Evolutionary conservation across 1,140 invertebrate species (phyloP), one percentile per base, ranked within the genome.

Genomic region (Cydia amplana): DNA sequence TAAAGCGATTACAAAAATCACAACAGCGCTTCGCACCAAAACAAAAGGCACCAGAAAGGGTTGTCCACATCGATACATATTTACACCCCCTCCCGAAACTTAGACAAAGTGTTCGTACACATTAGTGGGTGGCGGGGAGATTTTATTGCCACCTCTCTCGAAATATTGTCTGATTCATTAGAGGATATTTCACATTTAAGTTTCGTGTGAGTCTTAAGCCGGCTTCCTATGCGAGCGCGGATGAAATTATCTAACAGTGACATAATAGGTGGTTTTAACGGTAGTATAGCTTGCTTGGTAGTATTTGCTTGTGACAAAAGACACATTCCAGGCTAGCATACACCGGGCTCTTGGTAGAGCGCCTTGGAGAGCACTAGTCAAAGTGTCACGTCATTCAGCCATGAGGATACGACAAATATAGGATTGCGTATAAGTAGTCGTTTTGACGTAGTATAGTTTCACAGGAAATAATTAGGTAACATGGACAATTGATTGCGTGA

Each of bases 141-240:
- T 91, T 93, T 93, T 93, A 93, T 91, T 91, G 89, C 91, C 89
- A 72, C 90, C 89, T 86, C 84, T 86, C 88, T 93, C 91, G 91
- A 93, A 93, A 93, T 93, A 93, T 93, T 93, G 91, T 93, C 90
- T 93, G 91, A 93, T 93, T 93, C 90, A 93, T 93, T 93, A 93
- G 90, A 90, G 90, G 87, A 91, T 93, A 91, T 93, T 91, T 88
- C 88, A 90, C 90, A 91, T 92, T 91, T 91, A 92, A 92, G 89
- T 92, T 91, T 91, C 86, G 87, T 89, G 89, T 88, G 84, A 86
- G 88, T 87, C 86, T 83, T 88, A 83, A 83, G 83, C 87, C 84
- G 86, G 83, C 83, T 82, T 77, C 51, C 49, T 60, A 23, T 60
- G 16, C 7, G 55, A 60, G 55, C 74, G 32, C 75, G 82, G 83